Conservation (phyloP, 2,797 vertebrate genomes). For the Aselliscus stoliczkanus region DNA sequence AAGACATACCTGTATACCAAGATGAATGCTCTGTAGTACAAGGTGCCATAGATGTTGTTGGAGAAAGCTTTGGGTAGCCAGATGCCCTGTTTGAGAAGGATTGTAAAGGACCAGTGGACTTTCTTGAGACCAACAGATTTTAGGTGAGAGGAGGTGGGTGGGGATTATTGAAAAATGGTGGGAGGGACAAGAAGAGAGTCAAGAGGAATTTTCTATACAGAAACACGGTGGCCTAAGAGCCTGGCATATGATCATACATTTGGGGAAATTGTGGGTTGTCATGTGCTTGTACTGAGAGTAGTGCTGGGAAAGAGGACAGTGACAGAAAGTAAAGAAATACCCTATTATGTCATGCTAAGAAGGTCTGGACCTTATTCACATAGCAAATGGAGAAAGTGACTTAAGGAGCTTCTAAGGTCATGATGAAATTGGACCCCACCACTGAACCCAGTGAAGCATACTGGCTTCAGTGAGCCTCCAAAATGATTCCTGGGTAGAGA, state of each 20-base stretch:
- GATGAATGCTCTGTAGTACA: not conserved
- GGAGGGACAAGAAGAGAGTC: not conserved
- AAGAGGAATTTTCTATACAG: not conserved
- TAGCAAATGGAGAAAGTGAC: not conserved
- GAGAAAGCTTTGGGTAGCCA: not conserved
- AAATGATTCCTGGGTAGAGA: not conserved
- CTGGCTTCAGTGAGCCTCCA: not conserved
- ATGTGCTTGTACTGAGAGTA: not conserved
- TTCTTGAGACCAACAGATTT: not conserved
- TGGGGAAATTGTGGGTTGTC: not conserved
- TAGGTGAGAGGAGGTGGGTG: not conserved
- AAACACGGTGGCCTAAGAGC: not conserved
- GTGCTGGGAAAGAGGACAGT: not conserved
- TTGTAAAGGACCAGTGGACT: not conserved
- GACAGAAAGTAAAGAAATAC: not conserved
- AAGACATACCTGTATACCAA: not conserved
- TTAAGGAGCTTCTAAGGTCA: not conserved
- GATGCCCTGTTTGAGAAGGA: not conserved
- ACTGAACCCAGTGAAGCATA: not conserved
- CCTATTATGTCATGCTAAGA: not conserved
- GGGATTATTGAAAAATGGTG: not conserved
- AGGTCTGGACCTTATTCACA: not conserved
- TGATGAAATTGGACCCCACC: not conserved
- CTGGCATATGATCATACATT: not conserved
- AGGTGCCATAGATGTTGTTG: not conserved